These are phyloP conservation scores for Sinocyclocheilus maitianheensis DNA, from an alignment of 2,113 vertebrate species.

Conservation along the genomic window DNA sequence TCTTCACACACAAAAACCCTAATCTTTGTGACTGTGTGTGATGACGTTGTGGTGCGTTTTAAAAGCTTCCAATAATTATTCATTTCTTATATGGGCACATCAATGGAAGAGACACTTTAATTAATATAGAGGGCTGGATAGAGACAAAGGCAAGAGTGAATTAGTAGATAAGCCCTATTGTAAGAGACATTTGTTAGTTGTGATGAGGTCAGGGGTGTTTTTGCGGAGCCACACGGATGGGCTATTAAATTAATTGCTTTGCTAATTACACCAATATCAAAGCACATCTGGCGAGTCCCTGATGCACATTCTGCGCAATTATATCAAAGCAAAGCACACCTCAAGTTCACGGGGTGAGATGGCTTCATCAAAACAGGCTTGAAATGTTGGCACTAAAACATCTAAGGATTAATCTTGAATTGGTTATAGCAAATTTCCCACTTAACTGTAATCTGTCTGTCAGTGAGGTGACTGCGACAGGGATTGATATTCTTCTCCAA, in stretches of 20 bases:
- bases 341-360: not conserved
- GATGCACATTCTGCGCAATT: slow-evolving; percentile 54
- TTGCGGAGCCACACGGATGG: slow-evolving; percentile 36
- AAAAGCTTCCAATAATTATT: not conserved
- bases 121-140: slow-evolving; percentile 45
- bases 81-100: not conserved
- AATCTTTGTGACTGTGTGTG: not conserved
- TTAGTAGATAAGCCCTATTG: slow-evolving; percentile 56
- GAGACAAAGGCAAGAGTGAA: slow-evolving; percentile 40
- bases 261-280: slow-evolving; percentile 68
- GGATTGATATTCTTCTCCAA: slow-evolving; percentile 60
- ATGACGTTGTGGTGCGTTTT: not conserved
- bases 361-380: slow-evolving; percentile 21
- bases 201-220: slow-evolving; percentile 50
- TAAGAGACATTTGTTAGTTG: slow-evolving; percentile 36
- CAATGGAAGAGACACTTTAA: slow-evolving; percentile 53
- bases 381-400: not conserved
- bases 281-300: slow-evolving; percentile 42
- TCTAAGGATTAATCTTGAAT: not conserved
- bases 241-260: slow-evolving; percentile 65
- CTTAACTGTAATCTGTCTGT: not conserved
- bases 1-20: not conserved
- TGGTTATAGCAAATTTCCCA: not conserved
- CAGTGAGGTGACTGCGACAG: not conserved
- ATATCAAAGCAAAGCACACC: slow-evolving; percentile 52